Base-by-base conservation (phyloP, 2,113 vertebrate genomes). In the Brienomyrus brachyistius region DNA sequence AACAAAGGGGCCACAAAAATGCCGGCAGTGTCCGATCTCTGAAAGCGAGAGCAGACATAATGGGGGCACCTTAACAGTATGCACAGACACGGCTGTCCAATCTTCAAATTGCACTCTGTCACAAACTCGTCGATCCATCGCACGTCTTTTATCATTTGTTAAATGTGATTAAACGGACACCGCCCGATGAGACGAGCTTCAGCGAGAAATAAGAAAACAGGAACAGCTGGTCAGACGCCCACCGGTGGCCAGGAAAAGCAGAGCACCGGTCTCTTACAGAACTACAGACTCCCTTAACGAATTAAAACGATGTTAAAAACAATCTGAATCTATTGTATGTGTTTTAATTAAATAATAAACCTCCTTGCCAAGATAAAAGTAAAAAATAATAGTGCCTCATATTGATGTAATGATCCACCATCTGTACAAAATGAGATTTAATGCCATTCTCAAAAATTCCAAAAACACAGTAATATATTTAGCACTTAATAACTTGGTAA, bases 101-200 rank as follows among this genome's bases (percentile, higher is more conserved):
- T 89, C 50, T 66, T 84, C 52, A 89, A 35, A 59, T 40, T 59
- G 86, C 86, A 56, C 50, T 83, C 51, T 45, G 47, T 89, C 52
- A 89, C 88, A 48, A 84, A 62, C 35, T 80, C 56, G 52, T 48
- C 52, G 45, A 51, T 89, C 31, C 10, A 10, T 80, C 52, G 54
- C 43, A 82, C 43, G 87, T 88, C 77, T 85, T 70, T 74, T 40
- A 88, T 45, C 43, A 59, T 62, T 90, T 66, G 86, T 90, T 83
- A 90, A 62, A n/a, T 88, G 8, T 80, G 56, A 48, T 70, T 77
- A 52, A 50, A 52, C 87, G 62, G 77, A 89, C 13, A 31, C 19
- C 45, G 80, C 45, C 70, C 80, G 21, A 89, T 82, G 88, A 21
- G 45, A 27, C n/a, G n/a, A 13, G 48, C 17, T 40, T 54, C 51